Evolutionary conservation across 23 tunicate genomes (phyloP), one percentile per base, ranked within the genome.

Genomic region (Clavelina lepadiformis): DNA sequence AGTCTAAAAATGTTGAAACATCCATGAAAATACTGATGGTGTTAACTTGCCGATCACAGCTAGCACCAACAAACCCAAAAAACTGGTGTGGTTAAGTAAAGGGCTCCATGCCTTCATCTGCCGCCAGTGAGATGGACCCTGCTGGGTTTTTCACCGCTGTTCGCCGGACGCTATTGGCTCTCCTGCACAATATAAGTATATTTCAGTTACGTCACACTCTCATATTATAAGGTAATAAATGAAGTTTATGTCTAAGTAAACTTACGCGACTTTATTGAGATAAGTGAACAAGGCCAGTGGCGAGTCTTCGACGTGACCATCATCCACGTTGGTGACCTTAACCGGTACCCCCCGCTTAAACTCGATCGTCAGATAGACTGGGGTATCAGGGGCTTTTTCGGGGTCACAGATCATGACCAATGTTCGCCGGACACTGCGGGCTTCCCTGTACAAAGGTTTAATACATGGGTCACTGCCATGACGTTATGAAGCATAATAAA

Each of bases 141-240:
- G 73, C 98, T 0, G 98, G 98, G 6, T 91, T 82, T 76, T 91
- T 80, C 51, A 91, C 82, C 74, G 81, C 98, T 2, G 82, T 76
- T 8, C 98, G 74, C 25, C 98, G 91, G 36, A 91, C 72, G 28
- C 98, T 91, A 44, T 91, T 91, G 26, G 51, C 63, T 46, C 91
- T 91, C 1, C 96, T 88, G 69, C 29, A 47, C 30, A 33, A 4
- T 8, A 28, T 26, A 31, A 20, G 5, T n/a, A n/a, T n/a, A n/a
- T n/a, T n/a, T n/a, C n/a, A n/a, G n/a, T n/a, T n/a, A n/a, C 49
- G 49, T 41, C 49, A 11, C 15, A 13, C 23, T 6, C 6, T 13
- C n/a, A 20, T 53, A 25, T 53, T 6, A 53, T 11, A 6, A 53
- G 22, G 18, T 6, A 15, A 53, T 53, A 20, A 53, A 18, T 13